Percentiles rank a stretch among this genome's conserved stretches.
phyloP scores from a whole-genome alignment of 1,140 invertebrate species.

The Diprion similis region DNA sequence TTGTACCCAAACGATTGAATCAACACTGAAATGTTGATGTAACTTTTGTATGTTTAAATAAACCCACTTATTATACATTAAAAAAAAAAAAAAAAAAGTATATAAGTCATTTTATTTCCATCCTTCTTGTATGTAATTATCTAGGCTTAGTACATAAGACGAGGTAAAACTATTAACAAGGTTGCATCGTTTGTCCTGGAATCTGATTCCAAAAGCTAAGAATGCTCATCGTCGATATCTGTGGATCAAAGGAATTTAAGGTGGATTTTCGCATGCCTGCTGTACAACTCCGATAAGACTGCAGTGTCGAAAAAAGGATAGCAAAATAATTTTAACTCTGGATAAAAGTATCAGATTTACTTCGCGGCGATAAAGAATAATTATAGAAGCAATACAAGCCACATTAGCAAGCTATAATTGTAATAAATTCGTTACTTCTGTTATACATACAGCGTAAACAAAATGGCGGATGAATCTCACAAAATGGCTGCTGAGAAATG shows the following conservation, averaged over 20 bases:
- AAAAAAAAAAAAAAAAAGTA: background rate
- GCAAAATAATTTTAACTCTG: too few relatives aligned
- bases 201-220: background rate
- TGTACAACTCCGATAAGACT: background rate
- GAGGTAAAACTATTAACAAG: background rate
- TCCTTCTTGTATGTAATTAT: background rate
- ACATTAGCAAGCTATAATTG: too few relatives aligned
- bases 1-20: background rate
- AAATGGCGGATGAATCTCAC: background rate
- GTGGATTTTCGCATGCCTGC: background rate
- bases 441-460: background rate
- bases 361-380: too few relatives aligned
- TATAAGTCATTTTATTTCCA: background rate
- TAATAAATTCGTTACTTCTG: too few relatives aligned
- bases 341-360: too few relatives aligned
- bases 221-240: background rate
- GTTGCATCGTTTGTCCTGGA: background rate
- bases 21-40: background rate
- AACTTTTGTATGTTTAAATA: background rate
- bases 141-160: background rate
- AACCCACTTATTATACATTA: background rate
- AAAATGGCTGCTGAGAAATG: background rate
- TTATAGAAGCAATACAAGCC: too few relatives aligned
- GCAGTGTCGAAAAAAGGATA: too few relatives aligned
- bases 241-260: background rate